Percentiles rank a stretch among this genome's conserved stretches.
Conservation (phyloP, 2,797 vertebrate genomes). For the Micromesistius poutassou region DNA sequence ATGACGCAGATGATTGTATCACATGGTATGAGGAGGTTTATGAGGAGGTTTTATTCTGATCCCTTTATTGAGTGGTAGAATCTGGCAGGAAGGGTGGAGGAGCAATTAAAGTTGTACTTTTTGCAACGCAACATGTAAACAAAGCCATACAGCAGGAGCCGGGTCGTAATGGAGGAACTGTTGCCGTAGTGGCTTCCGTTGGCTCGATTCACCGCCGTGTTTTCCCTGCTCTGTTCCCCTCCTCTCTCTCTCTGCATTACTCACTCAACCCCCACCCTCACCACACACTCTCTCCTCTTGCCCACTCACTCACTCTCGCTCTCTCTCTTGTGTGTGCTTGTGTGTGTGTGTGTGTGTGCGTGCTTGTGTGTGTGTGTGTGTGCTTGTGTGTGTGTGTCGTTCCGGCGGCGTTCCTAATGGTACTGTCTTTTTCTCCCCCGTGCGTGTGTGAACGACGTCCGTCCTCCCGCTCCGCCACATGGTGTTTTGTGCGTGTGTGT, state of each 20-base stretch:
- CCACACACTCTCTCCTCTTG: background rate
- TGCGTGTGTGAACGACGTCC: constrained; percentile 11
- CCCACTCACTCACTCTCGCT: background rate
- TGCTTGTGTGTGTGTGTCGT: background rate
- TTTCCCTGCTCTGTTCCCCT: too few relatives aligned
- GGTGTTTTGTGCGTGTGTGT: background rate
- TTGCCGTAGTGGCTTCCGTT: too few relatives aligned
- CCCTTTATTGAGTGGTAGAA: background rate
- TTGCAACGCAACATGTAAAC: too few relatives aligned
- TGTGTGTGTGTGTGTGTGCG: background rate
- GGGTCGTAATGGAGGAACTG: background rate
- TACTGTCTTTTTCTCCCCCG: constrained; percentile 57
- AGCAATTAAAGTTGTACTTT: too few relatives aligned
- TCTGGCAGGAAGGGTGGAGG: too few relatives aligned
- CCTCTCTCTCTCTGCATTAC: too few relatives aligned
- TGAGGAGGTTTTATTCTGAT: background rate
- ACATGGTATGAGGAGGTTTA: background rate
- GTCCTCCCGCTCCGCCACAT: background rate
- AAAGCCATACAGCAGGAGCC: background rate
- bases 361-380: constrained; percentile 14
- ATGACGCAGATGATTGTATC: background rate
- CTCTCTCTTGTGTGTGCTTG: background rate
- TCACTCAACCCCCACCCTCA: background rate
- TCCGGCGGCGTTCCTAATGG: constrained; percentile 70
- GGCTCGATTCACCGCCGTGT: too few relatives aligned